Conservation (phyloP, 2,888 invertebrate species). For the Yponomeuta plumbellus region DNA sequence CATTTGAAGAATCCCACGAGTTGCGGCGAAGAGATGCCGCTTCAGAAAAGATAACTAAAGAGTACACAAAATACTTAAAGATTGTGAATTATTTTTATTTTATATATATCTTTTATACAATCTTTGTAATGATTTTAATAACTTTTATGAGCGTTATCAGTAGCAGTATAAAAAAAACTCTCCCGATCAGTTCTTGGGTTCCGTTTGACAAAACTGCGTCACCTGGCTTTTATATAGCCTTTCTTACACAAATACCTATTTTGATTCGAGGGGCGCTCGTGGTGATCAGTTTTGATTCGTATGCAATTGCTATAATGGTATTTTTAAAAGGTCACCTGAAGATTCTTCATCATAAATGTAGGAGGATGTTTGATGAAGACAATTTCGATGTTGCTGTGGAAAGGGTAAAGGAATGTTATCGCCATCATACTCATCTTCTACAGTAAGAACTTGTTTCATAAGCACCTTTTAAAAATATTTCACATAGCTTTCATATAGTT, state of each 20-base stretch:
- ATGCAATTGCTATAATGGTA: constrained; percentile 45
- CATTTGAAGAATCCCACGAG: constrained; percentile 37
- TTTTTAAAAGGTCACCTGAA: constrained; percentile 52
- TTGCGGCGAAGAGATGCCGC: constrained; percentile 28
- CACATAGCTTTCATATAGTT: too few relatives aligned
- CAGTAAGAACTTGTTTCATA: constrained; percentile 36
- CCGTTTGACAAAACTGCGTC: constrained; percentile 48
- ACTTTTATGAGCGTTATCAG: constrained; percentile 40
- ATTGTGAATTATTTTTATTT: constrained; percentile 44
- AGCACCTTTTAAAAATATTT: too few relatives aligned
- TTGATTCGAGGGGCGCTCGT: constrained; percentile 39
- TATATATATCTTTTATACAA: constrained; percentile 39
- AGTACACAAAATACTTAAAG: constrained; percentile 45
- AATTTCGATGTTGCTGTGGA: constrained; percentile 24
- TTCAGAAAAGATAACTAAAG: constrained; percentile 28
- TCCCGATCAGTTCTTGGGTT: constrained; percentile 53
- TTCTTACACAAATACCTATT: constrained; percentile 39
- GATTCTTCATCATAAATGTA: constrained; percentile 42
- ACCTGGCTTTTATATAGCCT: constrained; percentile 44
- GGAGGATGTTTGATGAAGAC: constrained; percentile 33
- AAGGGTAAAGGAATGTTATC: constrained; percentile 49
- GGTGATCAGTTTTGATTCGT: constrained; percentile 45
- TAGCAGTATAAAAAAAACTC: constrained; percentile 43
- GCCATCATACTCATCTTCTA: constrained; percentile 43
- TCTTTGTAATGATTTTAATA: constrained; percentile 31